Conservation (phyloP, 2,797 vertebrate genomes). For the Channallabes apus region DNA sequence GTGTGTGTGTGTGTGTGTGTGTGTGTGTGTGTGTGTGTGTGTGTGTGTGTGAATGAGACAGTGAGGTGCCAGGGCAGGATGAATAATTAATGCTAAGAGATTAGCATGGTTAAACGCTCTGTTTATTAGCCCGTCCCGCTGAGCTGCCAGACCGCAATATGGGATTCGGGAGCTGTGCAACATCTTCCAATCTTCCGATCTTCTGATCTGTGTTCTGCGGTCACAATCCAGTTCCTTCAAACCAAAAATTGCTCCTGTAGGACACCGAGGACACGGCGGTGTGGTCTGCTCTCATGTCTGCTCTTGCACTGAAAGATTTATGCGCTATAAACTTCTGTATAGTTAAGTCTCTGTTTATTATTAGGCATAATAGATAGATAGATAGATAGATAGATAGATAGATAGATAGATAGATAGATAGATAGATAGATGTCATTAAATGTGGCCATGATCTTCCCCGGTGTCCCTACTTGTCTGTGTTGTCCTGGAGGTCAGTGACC, state of each 20-base stretch:
- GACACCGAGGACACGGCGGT: not conserved
- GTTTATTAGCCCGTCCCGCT: slow-evolving; percentile 82
- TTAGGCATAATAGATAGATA: not conserved
- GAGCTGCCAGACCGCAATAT: slow-evolving; percentile 63
- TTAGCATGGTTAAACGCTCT: slow-evolving; percentile 80
- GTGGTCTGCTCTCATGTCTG: not conserved
- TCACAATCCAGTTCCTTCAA: not conserved
- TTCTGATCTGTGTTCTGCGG: slow-evolving; percentile 34
- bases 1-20: slow-evolving; percentile 3
- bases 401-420: slow-evolving; percentile 1
- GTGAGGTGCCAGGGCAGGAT: slow-evolving; percentile 72
- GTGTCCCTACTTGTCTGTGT: slow-evolving; percentile 75
- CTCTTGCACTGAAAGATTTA: not conserved
- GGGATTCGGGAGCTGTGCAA: slow-evolving; percentile 31
- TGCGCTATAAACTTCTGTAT: not conserved
- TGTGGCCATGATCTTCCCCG: slow-evolving; percentile 42
- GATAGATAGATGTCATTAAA: slow-evolving; percentile 1
- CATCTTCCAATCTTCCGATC: not conserved
- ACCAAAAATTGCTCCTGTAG: slow-evolving; percentile 24
- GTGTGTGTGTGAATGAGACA: slow-evolving; percentile 32
- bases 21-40: slow-evolving; percentile 8
- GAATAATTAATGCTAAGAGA: slow-evolving; percentile 83
- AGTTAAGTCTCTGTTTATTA: not conserved
- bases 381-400: slow-evolving; percentile 1
- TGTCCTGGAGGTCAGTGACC: slow-evolving; percentile 78